These are phyloP conservation scores for Sander lucioperca DNA, from an alignment of 2,113 vertebrate species.

Conservation along the genomic window DNA sequence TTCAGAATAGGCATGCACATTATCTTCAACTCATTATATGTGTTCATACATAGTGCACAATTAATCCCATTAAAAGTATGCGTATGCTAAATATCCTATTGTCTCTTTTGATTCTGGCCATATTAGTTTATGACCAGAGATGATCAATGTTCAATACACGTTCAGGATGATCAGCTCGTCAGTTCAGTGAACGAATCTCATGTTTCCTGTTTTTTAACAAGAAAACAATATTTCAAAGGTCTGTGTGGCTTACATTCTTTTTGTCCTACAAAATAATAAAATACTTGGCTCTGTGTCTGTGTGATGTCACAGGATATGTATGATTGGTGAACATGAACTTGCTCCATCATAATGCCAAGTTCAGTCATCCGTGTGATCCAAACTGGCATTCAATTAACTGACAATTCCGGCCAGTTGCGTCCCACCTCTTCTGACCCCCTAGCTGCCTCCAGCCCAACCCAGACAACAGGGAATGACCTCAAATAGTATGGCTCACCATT, in stretches of 20 bases:
- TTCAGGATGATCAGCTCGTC: neutral
- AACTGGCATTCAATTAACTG: constrained; percentile 80
- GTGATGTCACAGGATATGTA: constrained; percentile 4
- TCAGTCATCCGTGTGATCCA: constrained; percentile 74
- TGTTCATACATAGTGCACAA: neutral
- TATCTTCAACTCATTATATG: neutral
- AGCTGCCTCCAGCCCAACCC: neutral
- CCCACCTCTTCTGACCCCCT: constrained; percentile 8
- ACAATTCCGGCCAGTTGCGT: constrained; percentile 52
- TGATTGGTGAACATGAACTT: constrained; percentile 26
- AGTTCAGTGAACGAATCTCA: neutral
- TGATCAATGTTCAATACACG: constrained; percentile 20
- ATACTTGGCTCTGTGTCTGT: neutral
- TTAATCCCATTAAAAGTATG: constrained; percentile 41
- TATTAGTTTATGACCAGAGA: constrained; percentile 25
- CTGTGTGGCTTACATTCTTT: neutral
- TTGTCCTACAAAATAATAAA: neutral
- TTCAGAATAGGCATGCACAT: neutral
- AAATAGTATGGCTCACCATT: neutral
- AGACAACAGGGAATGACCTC: constrained; percentile 15
- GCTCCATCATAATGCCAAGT: constrained; percentile 28
- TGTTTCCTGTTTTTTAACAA: neutral
- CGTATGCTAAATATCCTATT: constrained; percentile 9
- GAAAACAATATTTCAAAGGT: neutral
- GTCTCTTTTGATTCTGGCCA: constrained; percentile 1